Evolutionary conservation across 2,797 vertebrate species (phyloP), one percentile per base, ranked within the genome.

Genomic region (Pteropus rufus): DNA sequence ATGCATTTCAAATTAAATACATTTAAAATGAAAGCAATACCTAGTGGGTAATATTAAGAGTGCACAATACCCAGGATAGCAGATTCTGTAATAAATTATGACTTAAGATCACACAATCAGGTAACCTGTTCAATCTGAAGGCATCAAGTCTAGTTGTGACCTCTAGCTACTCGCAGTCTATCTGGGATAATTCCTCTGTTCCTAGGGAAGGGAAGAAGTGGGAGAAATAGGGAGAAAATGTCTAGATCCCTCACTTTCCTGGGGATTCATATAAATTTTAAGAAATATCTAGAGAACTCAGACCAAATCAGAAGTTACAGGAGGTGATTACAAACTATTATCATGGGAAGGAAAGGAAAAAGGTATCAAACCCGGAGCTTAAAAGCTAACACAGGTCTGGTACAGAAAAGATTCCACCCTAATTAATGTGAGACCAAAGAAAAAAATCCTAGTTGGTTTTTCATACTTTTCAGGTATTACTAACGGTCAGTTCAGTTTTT

Each of bases 251-350:
- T 80, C 5, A 10, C 15, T 60, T 10, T 84, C 67, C 72, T 90
- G 58, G 39, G 41, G 26, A 76, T 75, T 93, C 58, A 41, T 75
- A 19, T 7, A 72, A 39, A 14, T 64, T 91, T 89, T 46, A 75
- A 79, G 84, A 85, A 93, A 56, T 67, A 29, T 19, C 70, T 90
- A 73, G 34, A 93, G 86, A 34, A 73, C 56, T 94, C 39, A 88
- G 64, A 69, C 31, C 52, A 94, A 76, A 92, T 39, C 12, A 52
- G 62, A 92, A 90, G 41, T 12, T 70, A 81, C 0, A 86, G 72
- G n/a, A 73, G 23, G 7, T 39, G 85, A 94, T 82, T 54, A 62
- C 5, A 85, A 85, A 85, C 12, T 75, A 69, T 23, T 69, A 77
- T 31, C 5, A 34, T 12, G 11, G 34, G 11, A 73, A 73, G 70